Base-by-base conservation (phyloP, 2,113 vertebrate species). In the Poeciliopsis prolifica region DNA sequence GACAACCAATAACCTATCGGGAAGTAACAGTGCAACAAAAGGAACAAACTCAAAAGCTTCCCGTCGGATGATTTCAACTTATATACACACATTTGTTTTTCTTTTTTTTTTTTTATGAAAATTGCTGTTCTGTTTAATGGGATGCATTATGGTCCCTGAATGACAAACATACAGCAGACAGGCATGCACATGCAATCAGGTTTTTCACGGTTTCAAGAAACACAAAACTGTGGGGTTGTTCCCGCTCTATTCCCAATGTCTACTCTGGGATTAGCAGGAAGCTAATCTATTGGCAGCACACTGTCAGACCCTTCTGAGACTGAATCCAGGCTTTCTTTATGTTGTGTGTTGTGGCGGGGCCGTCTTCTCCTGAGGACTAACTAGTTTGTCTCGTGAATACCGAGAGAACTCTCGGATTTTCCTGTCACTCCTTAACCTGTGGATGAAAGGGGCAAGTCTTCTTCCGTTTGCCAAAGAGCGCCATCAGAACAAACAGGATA, bases 391-490 rank as follows among this genome's bases (percentile, higher is more conserved):
- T 84, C 76, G 19, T 51, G 69, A 64, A 68, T 76, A 74, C 80
- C 75, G 84, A 91, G 87, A 89, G 83, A 82, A 30, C 70, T 67
- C 71, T 68, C 33, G 6, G 54, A 77, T 65, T 84, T 89, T 90
- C 91, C 92, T 92, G 91, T 91, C 89, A 89, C 83, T 93, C 80
- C 91, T 89, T 92, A 92, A 93, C 91, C 91, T 90, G 91, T 87
- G 84, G 74, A 83, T 79, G 72, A 85, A 85, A 78, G 78, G 37
- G 65, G 54, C 72, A 63, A 44, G 60, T 86, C 79, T 68, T 73
- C 66, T 84, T 65, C 74, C 72, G 68, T 48, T 48, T 48, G 17
- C 48, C 51, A 35, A 26, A 64, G 29, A 65, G 69, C 64, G 3
- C 62, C 26, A 4, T 65, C n/a, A 3, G 48, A 64, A 80, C 44